A percentile compares a stretch with the other conserved stretches of the same genome.
phyloP scores from a whole-genome alignment of 2,888 invertebrate species.

The Eilema depressum region DNA sequence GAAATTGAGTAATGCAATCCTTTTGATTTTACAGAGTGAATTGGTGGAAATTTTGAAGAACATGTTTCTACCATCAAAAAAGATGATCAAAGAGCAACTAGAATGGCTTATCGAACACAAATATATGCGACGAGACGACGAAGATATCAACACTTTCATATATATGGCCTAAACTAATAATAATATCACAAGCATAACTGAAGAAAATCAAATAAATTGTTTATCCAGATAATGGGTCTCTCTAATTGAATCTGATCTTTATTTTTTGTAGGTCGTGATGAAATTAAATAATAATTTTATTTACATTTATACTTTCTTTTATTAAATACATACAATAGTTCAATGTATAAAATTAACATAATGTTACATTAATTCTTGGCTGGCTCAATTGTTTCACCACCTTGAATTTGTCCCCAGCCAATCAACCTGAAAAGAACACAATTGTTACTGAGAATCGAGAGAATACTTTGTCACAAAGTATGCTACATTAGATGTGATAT shows the following conservation, averaged over 20 bases:
- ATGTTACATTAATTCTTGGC: slow-evolving; percentile 80
- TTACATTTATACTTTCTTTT: slow-evolving; percentile 52
- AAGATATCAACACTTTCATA: slow-evolving; percentile 99
- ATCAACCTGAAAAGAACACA: slow-evolving; percentile 90
- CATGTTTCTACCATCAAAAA: slow-evolving; percentile 99
- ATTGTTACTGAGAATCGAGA: neutral
- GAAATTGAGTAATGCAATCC: too few species aligned
- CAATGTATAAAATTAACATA: slow-evolving; percentile 74
- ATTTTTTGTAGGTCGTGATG: slow-evolving; percentile 43
- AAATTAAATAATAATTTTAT: slow-evolving; percentile 54
- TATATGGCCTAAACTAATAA: slow-evolving; percentile 94
- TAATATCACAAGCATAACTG: slow-evolving; percentile 60
- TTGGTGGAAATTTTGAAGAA: slow-evolving; percentile 99
- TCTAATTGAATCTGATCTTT: slow-evolving; percentile 39
- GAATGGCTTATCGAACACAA: slow-evolving; percentile 99
- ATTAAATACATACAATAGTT: slow-evolving; percentile 55
- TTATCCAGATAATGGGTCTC: slow-evolving; percentile 61
- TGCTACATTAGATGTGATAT: slow-evolving; percentile 13
- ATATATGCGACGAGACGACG: slow-evolving; percentile 98
- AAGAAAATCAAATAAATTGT: slow-evolving; percentile 77
- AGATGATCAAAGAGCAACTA: slow-evolving; percentile 99
- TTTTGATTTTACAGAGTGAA: slow-evolving; percentile 90
- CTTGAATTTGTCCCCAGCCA: slow-evolving; percentile 99
- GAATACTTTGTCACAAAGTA: neutral
- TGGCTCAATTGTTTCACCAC: slow-evolving; percentile 98